Conservation (phyloP, 2,113 vertebrate species). For the Ictalurus furcatus region DNA sequence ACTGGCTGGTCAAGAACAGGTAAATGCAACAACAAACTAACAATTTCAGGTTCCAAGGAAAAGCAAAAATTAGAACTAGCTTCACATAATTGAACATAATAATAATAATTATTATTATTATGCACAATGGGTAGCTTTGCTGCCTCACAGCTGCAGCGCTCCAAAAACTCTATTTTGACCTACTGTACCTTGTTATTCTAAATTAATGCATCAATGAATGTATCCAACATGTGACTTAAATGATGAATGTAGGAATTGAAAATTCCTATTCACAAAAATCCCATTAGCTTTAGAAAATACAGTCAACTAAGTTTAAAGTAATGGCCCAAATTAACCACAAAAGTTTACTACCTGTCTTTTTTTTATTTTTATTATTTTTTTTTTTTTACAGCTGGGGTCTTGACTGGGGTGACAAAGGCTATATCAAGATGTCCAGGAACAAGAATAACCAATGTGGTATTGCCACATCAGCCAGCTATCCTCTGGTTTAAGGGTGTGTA, state of each 20-base stretch:
- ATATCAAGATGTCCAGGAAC: conserved; percentile 77
- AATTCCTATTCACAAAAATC: not conserved
- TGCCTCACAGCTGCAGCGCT: too few species aligned
- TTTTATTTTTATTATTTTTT: too few species aligned
- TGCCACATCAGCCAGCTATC: conserved; percentile 71
- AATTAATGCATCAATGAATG: not conserved
- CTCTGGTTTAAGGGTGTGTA: conserved; percentile 66
- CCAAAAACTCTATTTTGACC: too few species aligned
- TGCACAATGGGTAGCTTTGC: too few species aligned
- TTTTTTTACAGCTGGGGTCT: conserved; percentile 71
- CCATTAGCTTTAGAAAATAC: not conserved
- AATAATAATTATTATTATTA: too few species aligned
- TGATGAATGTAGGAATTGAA: too few species aligned
- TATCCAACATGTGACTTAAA: not conserved
- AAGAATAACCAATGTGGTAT: conserved; percentile 79
- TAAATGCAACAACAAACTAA: conserved; percentile 38
- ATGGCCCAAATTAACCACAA: not conserved
- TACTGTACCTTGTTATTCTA: too few species aligned
- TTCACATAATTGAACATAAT: too few species aligned
- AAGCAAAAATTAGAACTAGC: not conserved
- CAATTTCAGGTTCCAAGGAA: not conserved
- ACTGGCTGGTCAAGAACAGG: conserved; percentile 81
- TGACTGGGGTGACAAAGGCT: conserved; percentile 71
- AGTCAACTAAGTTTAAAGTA: not conserved
- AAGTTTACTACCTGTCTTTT: not conserved